Evolutionary conservation across 35 echinoderm and acorn worm genomes (phyloP), one percentile per base, ranked within the genome.

Genomic region (Strongylocentrotus purpuratus): DNA sequence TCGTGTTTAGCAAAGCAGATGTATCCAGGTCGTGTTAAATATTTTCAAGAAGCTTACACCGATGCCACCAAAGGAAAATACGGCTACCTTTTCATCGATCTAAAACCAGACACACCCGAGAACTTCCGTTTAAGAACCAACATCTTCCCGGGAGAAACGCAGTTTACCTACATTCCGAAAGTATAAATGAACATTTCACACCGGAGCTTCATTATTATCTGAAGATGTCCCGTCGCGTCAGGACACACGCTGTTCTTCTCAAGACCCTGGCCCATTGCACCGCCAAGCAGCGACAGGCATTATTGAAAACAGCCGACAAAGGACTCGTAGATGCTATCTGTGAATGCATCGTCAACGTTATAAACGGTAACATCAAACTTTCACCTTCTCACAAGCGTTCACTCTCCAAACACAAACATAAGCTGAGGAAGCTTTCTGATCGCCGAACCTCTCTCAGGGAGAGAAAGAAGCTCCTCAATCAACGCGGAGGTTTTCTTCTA

Each of bases 31-130:
- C 87, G 87, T 78, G 85, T 46, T 28, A 86, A 41, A 55, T 98
- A 90, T 87, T 31, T 97, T 45, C 94, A 95, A 52, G 96, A 98
- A 46, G 96, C 93, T 11, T 97, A 97, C 47, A 28, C 31, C 1
- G 96, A 96, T 86, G 96, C 96, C 2, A 98, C 97, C 28, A 59
- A 85, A 31, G 22, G 90, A 20, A 94, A 96, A 2, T 97, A 94
- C 33, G 95, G 95, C 0, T 98, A 94, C 85, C 85, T 98, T 13
- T 88, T 95, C 31, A 89, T 98, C 11, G 97, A 98, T 94, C 94
- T 98, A 12, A 97, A 97, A 96, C 90, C 95, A 32, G 86, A 93
- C 47, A 86, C 52, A 5, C 85, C 91, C 9, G 94, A 97, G 12
- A 15, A 91, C 45, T 87, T 71, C 13, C 31, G 94, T 14, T 18